Evolutionary conservation across 1,140 invertebrate genomes (phyloP).

Genomic region (Brachionus koreanus): DNA sequence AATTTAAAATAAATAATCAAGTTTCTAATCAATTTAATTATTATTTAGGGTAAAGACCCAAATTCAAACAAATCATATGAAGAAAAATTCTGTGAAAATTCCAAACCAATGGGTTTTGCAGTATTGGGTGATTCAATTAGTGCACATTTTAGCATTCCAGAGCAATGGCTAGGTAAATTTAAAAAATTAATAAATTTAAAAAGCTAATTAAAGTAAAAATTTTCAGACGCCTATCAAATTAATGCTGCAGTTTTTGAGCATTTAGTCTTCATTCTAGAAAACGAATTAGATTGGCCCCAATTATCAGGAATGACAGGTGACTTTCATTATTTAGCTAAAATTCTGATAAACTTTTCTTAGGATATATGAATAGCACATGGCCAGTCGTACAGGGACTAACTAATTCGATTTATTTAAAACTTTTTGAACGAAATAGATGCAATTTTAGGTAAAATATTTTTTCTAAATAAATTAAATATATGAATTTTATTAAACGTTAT

Average conservation of each 20-base stretch:
- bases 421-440: constrained; percentile 58
- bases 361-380: constrained; percentile 49
- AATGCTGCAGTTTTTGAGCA: constrained; percentile 54
- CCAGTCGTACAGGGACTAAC: constrained; percentile 50
- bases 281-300: constrained; percentile 63
- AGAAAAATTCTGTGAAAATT: constrained; percentile 55
- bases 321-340: neutral
- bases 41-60: neutral
- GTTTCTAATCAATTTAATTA: neutral
- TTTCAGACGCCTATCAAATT: constrained; percentile 6
- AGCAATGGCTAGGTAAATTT: constrained; percentile 58
- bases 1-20: too few species aligned
- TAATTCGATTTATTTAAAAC: constrained; percentile 53
- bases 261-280: constrained; percentile 56
- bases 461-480: neutral
- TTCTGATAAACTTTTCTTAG: neutral
- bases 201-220: neutral
- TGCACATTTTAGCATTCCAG: constrained; percentile 62
- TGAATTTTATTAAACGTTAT: neutral
- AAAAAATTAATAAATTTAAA: constrained; percentile 46
- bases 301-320: constrained; percentile 60
- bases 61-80: constrained; percentile 52
- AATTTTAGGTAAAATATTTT: constrained; percentile 52
- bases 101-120: constrained; percentile 55
- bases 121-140: constrained; percentile 61